These are phyloP conservation scores for Pyrgus malvae DNA, from an alignment of 2,888 invertebrate species.

Conservation along the genomic window DNA sequence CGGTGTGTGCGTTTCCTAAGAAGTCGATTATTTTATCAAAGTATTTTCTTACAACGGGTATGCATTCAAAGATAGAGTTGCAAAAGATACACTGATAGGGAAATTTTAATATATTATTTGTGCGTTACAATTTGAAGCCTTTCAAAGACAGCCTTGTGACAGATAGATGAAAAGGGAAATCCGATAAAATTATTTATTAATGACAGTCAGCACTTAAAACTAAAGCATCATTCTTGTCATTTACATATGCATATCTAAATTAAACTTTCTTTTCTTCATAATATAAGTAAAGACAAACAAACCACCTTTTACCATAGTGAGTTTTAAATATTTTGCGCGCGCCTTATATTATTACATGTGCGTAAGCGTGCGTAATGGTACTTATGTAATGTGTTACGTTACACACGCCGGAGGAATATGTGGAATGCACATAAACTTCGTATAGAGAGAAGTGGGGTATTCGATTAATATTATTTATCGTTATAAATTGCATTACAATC, in stretches of 20 bases:
- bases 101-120: too few relatives aligned
- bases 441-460: background rate
- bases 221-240: too few relatives aligned
- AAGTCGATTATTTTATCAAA: too few relatives aligned
- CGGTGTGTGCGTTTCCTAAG: too few relatives aligned
- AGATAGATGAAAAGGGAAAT: too few relatives aligned
- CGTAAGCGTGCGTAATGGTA: constrained; percentile 8
- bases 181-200: too few relatives aligned
- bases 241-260: background rate
- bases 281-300: background rate
- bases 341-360: background rate
- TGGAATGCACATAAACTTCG: constrained; percentile 13
- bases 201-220: too few relatives aligned
- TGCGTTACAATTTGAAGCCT: too few relatives aligned
- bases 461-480: background rate
- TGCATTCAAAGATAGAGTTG: too few relatives aligned
- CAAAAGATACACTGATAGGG: too few relatives aligned
- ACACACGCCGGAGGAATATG: background rate
- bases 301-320: constrained; percentile 11
- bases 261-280: background rate
- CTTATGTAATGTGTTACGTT: constrained; percentile 17
- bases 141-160: too few relatives aligned
- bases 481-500: background rate
- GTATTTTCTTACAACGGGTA: too few relatives aligned
- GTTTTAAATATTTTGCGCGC: background rate